These are phyloP conservation scores for Spea hammondii DNA, from an alignment of 2,797 vertebrate species.

Conservation along the genomic window DNA sequence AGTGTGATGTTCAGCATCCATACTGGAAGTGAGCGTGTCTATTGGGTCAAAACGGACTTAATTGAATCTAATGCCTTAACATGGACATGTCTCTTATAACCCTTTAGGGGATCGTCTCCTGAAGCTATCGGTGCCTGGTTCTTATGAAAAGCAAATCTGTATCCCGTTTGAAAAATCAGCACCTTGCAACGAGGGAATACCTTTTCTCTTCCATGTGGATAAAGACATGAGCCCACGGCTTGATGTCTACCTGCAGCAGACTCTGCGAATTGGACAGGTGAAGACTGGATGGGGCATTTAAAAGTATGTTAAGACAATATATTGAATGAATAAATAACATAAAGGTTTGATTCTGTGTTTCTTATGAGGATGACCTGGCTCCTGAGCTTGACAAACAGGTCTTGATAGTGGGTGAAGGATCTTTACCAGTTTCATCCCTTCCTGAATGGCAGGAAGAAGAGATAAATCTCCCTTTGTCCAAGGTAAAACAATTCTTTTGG, in stretches of 20 bases:
- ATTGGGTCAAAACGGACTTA: too few species aligned
- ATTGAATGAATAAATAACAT: background rate
- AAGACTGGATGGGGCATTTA: background rate
- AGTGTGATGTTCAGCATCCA: too few species aligned
- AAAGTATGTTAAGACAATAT: too few species aligned
- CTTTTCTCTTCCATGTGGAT: slow-evolving; percentile 69
- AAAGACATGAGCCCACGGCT: slow-evolving; percentile 61
- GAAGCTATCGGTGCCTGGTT: slow-evolving; percentile 68
- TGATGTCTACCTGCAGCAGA: slow-evolving; percentile 63
- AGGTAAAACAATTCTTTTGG: slow-evolving; percentile 57
- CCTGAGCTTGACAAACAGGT: slow-evolving; percentile 63
- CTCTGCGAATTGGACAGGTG: slow-evolving; percentile 63
- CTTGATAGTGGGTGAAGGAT: slow-evolving; percentile 53
- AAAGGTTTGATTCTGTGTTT: background rate
- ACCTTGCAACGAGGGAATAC: slow-evolving; percentile 40
- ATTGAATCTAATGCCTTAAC: too few species aligned
- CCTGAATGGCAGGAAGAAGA: slow-evolving; percentile 59
- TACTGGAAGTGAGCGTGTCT: too few species aligned
- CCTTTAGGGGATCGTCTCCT: slow-evolving; percentile 59
- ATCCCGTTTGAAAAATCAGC: slow-evolving; percentile 54
- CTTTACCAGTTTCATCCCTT: slow-evolving; percentile 64
- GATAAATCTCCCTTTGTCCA: slow-evolving; percentile 54
- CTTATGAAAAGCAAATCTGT: slow-evolving; percentile 65
- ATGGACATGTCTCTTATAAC: background rate
- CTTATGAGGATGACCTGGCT: slow-evolving; percentile 53